phyloP scores from a whole-genome alignment of 1,140 invertebrate species.

The Asbolus verrucosus region DNA sequence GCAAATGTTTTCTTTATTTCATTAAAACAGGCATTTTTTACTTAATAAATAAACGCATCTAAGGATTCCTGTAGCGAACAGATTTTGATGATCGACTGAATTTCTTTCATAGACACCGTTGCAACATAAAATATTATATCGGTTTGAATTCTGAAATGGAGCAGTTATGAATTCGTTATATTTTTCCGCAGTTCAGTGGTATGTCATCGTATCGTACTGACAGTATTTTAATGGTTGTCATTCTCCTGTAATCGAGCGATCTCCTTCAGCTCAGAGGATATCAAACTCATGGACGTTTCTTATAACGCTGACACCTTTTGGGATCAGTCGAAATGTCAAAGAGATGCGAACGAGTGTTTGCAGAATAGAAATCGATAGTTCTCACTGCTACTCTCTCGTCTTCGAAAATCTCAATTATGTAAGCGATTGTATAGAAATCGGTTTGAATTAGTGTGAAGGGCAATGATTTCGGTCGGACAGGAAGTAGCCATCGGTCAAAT shows the following conservation, averaged over 20 bases:
- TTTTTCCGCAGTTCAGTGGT: no score
- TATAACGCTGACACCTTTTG: not conserved
- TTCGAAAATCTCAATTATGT: not conserved
- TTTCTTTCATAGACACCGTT: no score
- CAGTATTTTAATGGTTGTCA: not conserved
- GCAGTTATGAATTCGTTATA: no score
- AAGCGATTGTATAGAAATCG: not conserved
- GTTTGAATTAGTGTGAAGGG: not conserved
- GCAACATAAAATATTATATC: no score
- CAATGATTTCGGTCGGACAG: not conserved
- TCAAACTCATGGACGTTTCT: conserved; percentile 6
- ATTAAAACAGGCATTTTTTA: no score
- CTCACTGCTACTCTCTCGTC: not conserved
- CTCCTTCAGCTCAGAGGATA: not conserved
- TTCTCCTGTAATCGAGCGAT: not conserved
- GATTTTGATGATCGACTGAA: no score
- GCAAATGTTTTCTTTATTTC: no score
- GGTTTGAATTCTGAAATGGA: no score
- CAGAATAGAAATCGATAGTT: conserved; percentile 5
- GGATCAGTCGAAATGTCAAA: conserved; percentile 12
- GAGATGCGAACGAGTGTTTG: conserved; percentile 22
- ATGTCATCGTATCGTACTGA: not conserved
- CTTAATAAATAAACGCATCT: no score
- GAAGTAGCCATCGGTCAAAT: conserved; percentile 6
- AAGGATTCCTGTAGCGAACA: no score